Percentiles rank a stretch among this genome's conserved stretches.
phyloP scores from a whole-genome alignment of 2,797 vertebrate genomes.

The Amblyraja radiata region DNA sequence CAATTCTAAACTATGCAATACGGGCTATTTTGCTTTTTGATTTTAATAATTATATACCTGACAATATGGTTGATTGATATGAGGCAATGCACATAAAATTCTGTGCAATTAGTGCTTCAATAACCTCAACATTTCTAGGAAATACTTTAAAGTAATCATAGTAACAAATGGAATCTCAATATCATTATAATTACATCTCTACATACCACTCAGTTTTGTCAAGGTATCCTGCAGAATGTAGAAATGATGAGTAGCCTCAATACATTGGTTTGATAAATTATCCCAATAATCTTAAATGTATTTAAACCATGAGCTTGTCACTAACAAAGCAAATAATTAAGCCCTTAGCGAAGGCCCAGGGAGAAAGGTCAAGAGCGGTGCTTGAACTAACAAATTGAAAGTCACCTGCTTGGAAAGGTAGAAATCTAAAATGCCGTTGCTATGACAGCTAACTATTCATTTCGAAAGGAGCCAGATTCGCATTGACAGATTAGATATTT shows the following conservation, averaged over 20 bases:
- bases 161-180: not conserved
- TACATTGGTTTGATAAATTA: constrained; percentile 8
- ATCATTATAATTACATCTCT: constrained; percentile 11
- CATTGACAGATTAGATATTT: not conserved
- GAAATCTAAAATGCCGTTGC: not conserved
- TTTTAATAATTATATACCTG: not conserved
- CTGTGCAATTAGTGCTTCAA: not conserved
- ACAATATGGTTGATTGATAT: not conserved
- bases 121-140: not conserved
- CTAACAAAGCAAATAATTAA: not conserved
- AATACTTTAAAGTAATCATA: not conserved
- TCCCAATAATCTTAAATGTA: not conserved
- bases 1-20: not conserved
- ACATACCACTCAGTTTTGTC: not conserved
- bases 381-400: not conserved
- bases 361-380: not conserved
- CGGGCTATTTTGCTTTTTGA: not conserved
- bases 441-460: not conserved
- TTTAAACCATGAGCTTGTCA: not conserved
- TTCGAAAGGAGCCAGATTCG: not conserved
- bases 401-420: not conserved
- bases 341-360: not conserved
- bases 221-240: not conserved
- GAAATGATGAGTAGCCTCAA: not conserved
- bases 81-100: constrained; percentile 5